These are phyloP conservation scores for Gallinago nigripennis DNA, from an alignment of 2,797 vertebrate species.

Conservation along the genomic window DNA sequence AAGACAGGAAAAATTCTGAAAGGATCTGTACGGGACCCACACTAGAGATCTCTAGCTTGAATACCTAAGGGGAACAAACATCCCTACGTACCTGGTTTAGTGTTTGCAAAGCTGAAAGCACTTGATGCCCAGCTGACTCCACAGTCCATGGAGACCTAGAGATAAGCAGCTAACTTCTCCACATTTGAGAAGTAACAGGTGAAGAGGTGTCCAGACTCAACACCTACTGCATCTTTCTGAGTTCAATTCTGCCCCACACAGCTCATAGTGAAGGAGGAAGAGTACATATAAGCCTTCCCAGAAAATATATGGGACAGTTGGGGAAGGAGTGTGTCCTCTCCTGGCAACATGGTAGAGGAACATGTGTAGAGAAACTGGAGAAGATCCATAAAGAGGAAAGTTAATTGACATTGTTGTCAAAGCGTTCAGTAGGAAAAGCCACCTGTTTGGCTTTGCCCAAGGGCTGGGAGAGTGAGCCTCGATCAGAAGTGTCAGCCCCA, in stretches of 20 bases:
- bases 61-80: neutral
- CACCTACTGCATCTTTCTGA: neutral
- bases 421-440: neutral
- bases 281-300: neutral
- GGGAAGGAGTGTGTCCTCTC: neutral
- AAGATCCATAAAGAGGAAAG: neutral
- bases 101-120: slow-evolving; percentile 53
- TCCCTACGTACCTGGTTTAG: neutral
- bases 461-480: neutral
- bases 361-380: neutral
- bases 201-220: neutral
- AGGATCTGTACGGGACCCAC: neutral
- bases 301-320: neutral
- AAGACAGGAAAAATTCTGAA: neutral
- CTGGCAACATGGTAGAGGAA: neutral
- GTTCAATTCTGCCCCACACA: neutral
- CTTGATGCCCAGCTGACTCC: slow-evolving; percentile 1
- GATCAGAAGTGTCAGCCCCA: neutral
- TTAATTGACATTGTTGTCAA: neutral
- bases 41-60: slow-evolving; percentile 36
- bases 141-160: neutral
- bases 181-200: neutral
- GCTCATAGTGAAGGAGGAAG: neutral
- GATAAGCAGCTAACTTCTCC: neutral
- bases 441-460: neutral